Evolutionary conservation across 2,113 vertebrate genomes (phyloP).

Genomic region (Hoplias malabaricus): DNA sequence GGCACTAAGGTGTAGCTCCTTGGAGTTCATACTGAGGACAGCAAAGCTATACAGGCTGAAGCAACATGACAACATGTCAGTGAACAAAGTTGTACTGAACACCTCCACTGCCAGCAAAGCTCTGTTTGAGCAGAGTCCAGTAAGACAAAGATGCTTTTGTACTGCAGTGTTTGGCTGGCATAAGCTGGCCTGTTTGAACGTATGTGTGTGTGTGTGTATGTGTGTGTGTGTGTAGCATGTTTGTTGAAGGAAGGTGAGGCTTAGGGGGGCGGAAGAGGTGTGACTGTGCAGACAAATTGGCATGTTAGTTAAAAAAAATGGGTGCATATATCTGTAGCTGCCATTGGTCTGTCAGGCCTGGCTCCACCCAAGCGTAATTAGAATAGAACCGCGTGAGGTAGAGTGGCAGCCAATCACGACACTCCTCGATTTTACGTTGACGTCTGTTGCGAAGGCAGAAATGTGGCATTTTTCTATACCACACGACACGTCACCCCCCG

Average conservation of each 20-base stretch:
- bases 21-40: not conserved
- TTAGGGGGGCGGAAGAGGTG: not conserved
- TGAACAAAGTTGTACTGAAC: not conserved
- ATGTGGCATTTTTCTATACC: not conserved
- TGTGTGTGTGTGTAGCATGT: constrained; percentile 22
- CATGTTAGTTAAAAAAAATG: not conserved
- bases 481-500: not conserved
- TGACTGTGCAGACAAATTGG: constrained; percentile 22
- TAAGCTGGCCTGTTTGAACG: constrained; percentile 18
- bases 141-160: constrained; percentile 40
- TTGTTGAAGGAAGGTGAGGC: constrained; percentile 43
- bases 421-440: constrained; percentile 19
- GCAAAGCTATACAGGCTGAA: not conserved
- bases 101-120: constrained; percentile 5
- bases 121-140: constrained; percentile 21
- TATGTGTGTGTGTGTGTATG: not conserved
- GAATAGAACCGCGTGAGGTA: not conserved
- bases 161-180: constrained; percentile 22
- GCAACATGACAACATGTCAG: constrained; percentile 20
- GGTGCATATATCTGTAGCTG: not conserved
- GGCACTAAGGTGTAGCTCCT: not conserved
- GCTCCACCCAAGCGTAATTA: constrained; percentile 20
- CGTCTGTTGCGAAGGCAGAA: constrained; percentile 48
- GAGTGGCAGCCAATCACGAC: constrained; percentile 32
- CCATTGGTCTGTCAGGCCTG: constrained; percentile 8